Conservation (phyloP, 2,113 vertebrate species). For the Percopsis transmontana region DNA sequence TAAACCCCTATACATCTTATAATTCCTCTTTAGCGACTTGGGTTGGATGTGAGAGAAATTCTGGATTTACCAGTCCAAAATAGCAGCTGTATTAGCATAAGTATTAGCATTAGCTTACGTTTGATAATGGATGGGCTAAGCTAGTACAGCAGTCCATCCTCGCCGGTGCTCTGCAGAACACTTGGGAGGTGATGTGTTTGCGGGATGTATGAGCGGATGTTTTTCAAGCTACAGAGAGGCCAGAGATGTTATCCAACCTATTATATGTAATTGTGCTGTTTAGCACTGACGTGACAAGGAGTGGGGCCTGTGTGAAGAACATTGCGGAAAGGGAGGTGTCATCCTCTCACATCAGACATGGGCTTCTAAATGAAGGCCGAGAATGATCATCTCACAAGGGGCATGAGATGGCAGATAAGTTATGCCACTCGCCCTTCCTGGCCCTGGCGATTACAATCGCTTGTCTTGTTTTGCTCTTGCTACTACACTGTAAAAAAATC, state of each 20-base stretch:
- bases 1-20: no score
- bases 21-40: no score
- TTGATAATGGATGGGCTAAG: no score
- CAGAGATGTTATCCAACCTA: slow-evolving; percentile 59
- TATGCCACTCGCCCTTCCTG: slow-evolving; percentile 63
- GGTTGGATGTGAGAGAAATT: no score
- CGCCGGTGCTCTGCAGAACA: background rate
- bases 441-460: slow-evolving; percentile 59
- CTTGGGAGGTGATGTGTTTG: slow-evolving; percentile 18
- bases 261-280: slow-evolving; percentile 68
- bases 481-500: slow-evolving; percentile 41
- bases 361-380: no score
- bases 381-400: no score
- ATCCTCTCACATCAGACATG: slow-evolving; percentile 64
- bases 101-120: no score
- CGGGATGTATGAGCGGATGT: slow-evolving; percentile 51
- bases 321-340: slow-evolving; percentile 68
- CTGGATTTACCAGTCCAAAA: no score
- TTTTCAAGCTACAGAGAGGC: slow-evolving; percentile 44
- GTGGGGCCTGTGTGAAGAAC: slow-evolving; percentile 32
- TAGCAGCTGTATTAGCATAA: no score
- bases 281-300: slow-evolving; percentile 44
- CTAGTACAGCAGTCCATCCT: no score
- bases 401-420: slow-evolving; percentile 57
- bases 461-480: slow-evolving; percentile 52